These are phyloP conservation scores for Leptobrachium ailaonicum DNA, from an alignment of 2,113 vertebrate genomes.

Conservation along the genomic window DNA sequence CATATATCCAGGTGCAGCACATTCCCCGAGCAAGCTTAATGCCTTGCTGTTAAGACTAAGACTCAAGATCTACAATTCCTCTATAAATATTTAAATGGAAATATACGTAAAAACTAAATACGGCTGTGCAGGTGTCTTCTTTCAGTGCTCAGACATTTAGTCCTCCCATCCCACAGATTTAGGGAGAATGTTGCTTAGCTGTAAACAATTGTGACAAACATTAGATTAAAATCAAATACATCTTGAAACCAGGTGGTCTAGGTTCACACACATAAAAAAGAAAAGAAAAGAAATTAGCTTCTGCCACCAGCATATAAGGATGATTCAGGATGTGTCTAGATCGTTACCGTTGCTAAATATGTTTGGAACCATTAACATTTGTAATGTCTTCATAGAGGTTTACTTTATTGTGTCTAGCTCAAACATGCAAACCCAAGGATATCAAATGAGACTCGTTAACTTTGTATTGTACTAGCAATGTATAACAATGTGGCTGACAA, in stretches of 20 bases:
- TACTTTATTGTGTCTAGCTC: conserved; percentile 22
- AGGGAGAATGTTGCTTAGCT: conserved; percentile 59
- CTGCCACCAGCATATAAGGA: conserved; percentile 5
- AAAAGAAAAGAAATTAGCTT: not conserved
- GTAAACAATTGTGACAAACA: conserved; percentile 63
- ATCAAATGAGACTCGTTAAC: not conserved
- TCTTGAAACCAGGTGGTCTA: conserved; percentile 30
- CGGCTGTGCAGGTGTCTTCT: conserved; percentile 55
- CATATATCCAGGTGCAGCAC: conserved; percentile 61
- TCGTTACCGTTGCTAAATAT: conserved; percentile 1
- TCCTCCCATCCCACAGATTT: conserved; percentile 65
- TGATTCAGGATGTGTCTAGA: conserved; percentile 3
- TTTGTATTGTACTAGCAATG: not conserved
- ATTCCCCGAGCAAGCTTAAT: conserved; percentile 57
- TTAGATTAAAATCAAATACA: not conserved
- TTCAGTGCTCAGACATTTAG: conserved; percentile 62
- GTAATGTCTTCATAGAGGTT: conserved; percentile 9
- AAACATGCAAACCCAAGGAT: not conserved
- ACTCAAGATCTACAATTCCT: conserved; percentile 64
- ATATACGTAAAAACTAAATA: conserved; percentile 61
- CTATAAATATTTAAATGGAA: conserved; percentile 73
- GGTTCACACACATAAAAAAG: not conserved
- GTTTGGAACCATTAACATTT: not conserved
- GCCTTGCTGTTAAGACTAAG: conserved; percentile 51
- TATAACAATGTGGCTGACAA: too few relatives aligned